These are phyloP conservation scores for Atherix ibis DNA, from an alignment of 2,888 invertebrate genomes.

Conservation along the genomic window DNA sequence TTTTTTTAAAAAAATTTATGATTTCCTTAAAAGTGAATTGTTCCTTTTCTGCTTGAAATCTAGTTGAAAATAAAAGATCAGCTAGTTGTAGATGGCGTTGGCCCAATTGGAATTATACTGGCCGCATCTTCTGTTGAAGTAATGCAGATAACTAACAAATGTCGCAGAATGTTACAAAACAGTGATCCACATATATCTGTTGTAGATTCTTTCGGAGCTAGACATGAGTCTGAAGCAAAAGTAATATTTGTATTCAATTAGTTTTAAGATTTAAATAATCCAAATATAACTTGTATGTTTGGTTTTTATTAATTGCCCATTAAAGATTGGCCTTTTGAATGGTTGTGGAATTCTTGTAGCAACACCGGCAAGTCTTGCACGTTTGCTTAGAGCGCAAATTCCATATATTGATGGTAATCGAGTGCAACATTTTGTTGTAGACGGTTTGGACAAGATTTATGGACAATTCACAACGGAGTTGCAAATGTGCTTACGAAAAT, in stretches of 20 bases:
- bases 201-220: constrained; percentile 35
- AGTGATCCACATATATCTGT: constrained; percentile 29
- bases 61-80: no score
- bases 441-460: constrained; percentile 50
- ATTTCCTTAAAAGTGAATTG: no score
- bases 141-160: constrained; percentile 31
- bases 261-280: no score
- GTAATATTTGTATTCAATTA: no score
- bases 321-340: no score
- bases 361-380: constrained; percentile 43
- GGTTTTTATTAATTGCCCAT: no score
- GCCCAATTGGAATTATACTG: constrained; percentile 49
- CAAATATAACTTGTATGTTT: no score
- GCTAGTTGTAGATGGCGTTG: constrained; percentile 33
- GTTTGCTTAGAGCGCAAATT: constrained; percentile 34
- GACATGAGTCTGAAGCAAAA: no score
- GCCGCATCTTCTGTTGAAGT: constrained; percentile 45
- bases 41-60: no score
- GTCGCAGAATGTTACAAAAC: constrained; percentile 21
- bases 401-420: constrained; percentile 41
- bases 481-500: constrained; percentile 31
- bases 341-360: constrained; percentile 57
- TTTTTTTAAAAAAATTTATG: no score
- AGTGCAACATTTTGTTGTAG: constrained; percentile 50
- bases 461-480: constrained; percentile 37